Percentiles rank a stretch among this genome's conserved stretches.
Conservation (phyloP, 2,113 vertebrate genomes). For the Asarcornis scutulata region DNA sequence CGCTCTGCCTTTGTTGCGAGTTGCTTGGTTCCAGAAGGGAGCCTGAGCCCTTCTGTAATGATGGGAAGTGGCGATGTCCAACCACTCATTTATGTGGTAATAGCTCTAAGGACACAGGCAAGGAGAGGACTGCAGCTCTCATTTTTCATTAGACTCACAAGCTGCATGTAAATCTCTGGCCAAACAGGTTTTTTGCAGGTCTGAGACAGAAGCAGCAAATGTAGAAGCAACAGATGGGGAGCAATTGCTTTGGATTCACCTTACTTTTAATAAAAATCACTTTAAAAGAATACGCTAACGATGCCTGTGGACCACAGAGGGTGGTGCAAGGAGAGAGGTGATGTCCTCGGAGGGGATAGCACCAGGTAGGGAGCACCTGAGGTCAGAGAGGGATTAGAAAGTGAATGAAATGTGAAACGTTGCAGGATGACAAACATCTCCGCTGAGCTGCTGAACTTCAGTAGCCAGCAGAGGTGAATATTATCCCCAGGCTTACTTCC, state of each 20-base stretch:
- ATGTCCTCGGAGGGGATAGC: background rate
- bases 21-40: background rate
- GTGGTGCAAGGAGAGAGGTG: background rate
- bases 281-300: background rate
- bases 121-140: background rate
- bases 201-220: background rate
- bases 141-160: background rate
- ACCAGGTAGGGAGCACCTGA: background rate
- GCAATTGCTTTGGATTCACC: background rate
- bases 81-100: background rate
- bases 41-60: background rate
- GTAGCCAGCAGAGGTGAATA: background rate
- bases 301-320: background rate
- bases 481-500: background rate
- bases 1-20: background rate
- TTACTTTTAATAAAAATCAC: background rate
- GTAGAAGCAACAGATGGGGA: background rate
- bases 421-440: fast-evolving
- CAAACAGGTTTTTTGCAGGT: background rate
- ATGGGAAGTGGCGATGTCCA: background rate
- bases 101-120: background rate
- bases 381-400: background rate
- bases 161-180: background rate
- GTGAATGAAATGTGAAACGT: background rate
- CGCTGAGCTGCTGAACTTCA: background rate